Conservation (phyloP, 2,888 invertebrate species). For the Cerastis rubricosa region DNA sequence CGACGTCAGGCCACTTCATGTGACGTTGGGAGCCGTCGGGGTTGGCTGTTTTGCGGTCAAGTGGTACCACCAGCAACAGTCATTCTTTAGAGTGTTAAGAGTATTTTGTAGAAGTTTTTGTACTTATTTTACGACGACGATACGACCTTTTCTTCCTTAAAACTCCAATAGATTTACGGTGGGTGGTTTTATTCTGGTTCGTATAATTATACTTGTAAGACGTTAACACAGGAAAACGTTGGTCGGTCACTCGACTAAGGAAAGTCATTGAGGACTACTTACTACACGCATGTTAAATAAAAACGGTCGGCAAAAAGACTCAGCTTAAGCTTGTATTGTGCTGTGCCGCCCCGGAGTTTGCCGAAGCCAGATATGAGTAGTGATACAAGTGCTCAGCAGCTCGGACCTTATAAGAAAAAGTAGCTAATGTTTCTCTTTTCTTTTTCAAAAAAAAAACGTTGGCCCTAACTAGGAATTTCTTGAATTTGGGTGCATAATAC, state of each 20-base stretch:
- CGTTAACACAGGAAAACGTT: not conserved
- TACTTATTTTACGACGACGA: conserved; percentile 12
- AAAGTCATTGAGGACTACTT: not conserved
- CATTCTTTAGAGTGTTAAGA: conserved; percentile 30
- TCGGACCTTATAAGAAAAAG: not conserved
- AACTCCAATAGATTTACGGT: not conserved
- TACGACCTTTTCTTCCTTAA: not conserved
- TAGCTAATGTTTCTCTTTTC: not conserved
- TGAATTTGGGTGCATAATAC: no score
- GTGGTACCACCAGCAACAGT: conserved; percentile 34
- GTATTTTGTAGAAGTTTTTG: conserved; percentile 18
- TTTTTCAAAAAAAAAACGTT: no score
- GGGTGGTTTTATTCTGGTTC: no score
- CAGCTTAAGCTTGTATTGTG: not conserved
- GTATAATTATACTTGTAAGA: no score
- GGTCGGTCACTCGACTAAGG: not conserved
- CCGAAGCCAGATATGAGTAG: not conserved
- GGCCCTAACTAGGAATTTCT: not conserved
- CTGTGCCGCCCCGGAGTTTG: not conserved
- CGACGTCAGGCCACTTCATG: not conserved
- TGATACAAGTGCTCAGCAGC: not conserved
- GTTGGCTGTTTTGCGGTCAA: conserved; percentile 51
- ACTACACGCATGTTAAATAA: not conserved
- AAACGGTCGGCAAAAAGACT: not conserved
- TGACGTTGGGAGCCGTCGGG: not conserved